Evolutionary conservation across 1,140 invertebrate species (phyloP).

Genomic region (Drosophila trapezifrons): DNA sequence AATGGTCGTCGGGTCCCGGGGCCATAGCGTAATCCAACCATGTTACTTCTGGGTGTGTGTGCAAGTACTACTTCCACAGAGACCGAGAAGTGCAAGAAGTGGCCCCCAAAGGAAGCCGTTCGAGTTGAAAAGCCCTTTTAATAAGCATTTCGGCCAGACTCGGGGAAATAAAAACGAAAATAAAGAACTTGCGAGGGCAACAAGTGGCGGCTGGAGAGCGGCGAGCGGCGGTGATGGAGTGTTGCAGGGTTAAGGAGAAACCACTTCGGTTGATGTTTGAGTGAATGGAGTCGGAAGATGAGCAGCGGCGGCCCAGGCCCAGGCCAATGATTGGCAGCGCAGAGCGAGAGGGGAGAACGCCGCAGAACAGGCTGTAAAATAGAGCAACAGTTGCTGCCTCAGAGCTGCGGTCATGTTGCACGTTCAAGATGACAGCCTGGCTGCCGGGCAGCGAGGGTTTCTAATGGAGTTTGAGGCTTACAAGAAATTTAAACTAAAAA

Average conservation of each 20-base stretch:
- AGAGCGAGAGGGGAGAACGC: conserved; percentile 9
- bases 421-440: conserved; percentile 47
- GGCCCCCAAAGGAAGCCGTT: conserved; percentile 63
- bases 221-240: conserved; percentile 3
- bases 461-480: neutral
- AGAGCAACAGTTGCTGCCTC: conserved; percentile 65
- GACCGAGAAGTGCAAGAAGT: conserved; percentile 27
- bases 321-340: conserved; percentile 69
- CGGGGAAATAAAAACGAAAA: conserved; percentile 31
- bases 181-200: conserved; percentile 49
- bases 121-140: conserved; percentile 80
- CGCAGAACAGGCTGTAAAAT: conserved; percentile 67
- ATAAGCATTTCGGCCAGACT: conserved; percentile 70
- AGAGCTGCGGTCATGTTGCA: conserved; percentile 63
- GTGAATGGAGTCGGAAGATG: conserved; percentile 74
- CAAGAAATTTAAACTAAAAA: neutral
- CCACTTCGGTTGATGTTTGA: conserved; percentile 73
- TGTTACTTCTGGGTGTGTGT: conserved; percentile 11
- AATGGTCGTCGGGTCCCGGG: conserved; percentile 32
- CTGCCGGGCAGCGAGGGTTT: conserved; percentile 48
- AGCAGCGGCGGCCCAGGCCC: conserved; percentile 52
- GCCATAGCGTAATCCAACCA: conserved; percentile 34
- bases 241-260: conserved; percentile 48
- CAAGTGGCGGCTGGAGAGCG: conserved; percentile 49
- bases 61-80: neutral